Percentiles rank a stretch among this genome's conserved stretches.
These are phyloP conservation scores for Bursaphelenchus okinawaensis DNA, from an alignment of 2,888 invertebrate genomes.

Conservation along the genomic window DNA sequence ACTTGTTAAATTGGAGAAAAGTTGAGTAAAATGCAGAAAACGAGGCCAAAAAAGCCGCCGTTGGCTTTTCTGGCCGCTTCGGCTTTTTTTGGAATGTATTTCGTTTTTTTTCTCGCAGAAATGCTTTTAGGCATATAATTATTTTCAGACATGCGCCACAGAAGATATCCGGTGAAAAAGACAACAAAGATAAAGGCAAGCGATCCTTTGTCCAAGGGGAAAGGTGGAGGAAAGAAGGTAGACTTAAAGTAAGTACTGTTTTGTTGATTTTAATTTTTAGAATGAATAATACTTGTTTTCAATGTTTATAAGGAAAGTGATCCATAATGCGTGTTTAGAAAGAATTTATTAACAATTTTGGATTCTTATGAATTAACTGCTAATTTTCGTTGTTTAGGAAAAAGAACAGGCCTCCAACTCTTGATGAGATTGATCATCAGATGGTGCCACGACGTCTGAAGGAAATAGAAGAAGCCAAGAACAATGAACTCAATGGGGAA, in stretches of 20 bases:
- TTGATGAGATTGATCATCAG: constrained; percentile 16
- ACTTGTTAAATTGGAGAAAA: neutral
- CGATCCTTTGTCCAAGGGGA: neutral
- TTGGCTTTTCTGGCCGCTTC: neutral
- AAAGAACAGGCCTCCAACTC: constrained; percentile 14
- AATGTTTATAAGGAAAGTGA: too few species aligned
- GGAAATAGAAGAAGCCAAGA: constrained; percentile 11
- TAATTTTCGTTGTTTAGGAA: neutral
- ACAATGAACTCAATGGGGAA: neutral
- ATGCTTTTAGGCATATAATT: neutral
- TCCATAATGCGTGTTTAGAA: too few species aligned
- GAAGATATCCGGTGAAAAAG: constrained; percentile 11
- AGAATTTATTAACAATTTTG: too few species aligned
- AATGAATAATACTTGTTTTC: too few species aligned
- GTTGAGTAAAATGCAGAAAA: neutral
- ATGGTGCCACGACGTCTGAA: constrained; percentile 13
- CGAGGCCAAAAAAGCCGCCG: neutral
- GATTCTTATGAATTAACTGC: too few species aligned
- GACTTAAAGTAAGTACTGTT: neutral
- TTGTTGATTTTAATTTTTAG: neutral
- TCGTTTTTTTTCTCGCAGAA: neutral
- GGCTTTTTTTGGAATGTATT: neutral
- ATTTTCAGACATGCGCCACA: neutral
- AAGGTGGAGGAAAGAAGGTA: neutral
- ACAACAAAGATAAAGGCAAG: constrained; percentile 1